phyloP scores from a whole-genome alignment of 2,888 invertebrate species.

The Polyommatus iphigenia region DNA sequence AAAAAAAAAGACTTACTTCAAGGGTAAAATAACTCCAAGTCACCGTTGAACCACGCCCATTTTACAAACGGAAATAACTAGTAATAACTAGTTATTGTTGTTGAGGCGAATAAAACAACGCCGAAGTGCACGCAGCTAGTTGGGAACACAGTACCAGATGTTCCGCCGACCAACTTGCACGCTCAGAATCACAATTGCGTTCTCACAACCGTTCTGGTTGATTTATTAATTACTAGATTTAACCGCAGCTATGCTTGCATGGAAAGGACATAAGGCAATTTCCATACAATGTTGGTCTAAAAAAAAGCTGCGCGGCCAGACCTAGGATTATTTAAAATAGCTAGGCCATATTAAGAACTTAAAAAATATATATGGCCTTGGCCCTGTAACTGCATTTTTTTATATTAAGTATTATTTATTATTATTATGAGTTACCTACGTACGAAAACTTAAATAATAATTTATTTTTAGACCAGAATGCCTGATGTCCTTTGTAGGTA shows the following conservation, averaged over 20 bases:
- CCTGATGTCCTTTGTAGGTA: too few relatives aligned
- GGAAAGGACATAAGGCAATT: too few relatives aligned
- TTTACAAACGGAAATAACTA: not conserved
- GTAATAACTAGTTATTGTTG: constrained; percentile 42
- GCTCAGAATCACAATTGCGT: constrained; percentile 43
- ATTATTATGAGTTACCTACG: too few relatives aligned
- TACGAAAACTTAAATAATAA: too few relatives aligned
- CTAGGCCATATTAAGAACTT: too few relatives aligned
- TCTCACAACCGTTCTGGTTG: constrained; percentile 38
- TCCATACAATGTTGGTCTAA: too few relatives aligned
- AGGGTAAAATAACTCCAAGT: not conserved
- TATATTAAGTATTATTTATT: too few relatives aligned
- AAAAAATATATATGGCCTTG: too few relatives aligned
- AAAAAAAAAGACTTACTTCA: not conserved
- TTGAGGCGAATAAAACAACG: constrained; percentile 53
- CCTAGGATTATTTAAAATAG: too few relatives aligned
- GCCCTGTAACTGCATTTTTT: too few relatives aligned
- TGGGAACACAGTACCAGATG: constrained; percentile 54
- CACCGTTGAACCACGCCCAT: not conserved
- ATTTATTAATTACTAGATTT: constrained; percentile 9
- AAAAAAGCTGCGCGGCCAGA: too few relatives aligned
- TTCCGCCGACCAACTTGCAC: constrained; percentile 51
- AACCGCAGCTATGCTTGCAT: not conserved
- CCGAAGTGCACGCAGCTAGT: constrained; percentile 52
- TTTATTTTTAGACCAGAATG: too few relatives aligned